phyloP scores from a whole-genome alignment of 2,113 vertebrate species.

The Hippolais icterina region DNA sequence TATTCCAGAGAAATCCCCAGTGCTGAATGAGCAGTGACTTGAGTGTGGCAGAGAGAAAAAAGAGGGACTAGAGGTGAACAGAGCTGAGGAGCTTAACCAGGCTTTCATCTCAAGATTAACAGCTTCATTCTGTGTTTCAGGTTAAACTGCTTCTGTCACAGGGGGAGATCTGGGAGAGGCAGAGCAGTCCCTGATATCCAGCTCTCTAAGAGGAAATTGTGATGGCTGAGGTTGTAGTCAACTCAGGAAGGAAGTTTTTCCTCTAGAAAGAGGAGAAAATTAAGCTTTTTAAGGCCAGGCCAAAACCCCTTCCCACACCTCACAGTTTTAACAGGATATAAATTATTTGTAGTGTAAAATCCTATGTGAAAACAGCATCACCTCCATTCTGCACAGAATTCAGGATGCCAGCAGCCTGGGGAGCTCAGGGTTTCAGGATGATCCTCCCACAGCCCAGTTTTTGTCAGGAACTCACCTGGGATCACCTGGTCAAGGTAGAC shows the following conservation, averaged over 20 bases:
- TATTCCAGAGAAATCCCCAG: not conserved
- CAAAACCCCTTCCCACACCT: not conserved
- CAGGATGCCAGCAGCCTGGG: not conserved
- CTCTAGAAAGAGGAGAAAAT: not conserved
- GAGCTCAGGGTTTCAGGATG: not conserved
- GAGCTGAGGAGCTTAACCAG: not conserved
- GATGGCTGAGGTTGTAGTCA: not conserved
- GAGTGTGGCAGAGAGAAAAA: fast-evolving
- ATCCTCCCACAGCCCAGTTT: not conserved
- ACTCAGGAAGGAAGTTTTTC: not conserved
- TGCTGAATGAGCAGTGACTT: not conserved
- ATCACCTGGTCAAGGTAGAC: slow-evolving; percentile 96
- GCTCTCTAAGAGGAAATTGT: not conserved
- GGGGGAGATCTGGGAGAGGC: not conserved
- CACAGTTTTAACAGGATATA: not conserved
- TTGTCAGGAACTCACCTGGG: slow-evolving; percentile 78
- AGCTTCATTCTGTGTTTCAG: not conserved
- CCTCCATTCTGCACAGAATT: not conserved
- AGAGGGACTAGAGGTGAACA: not conserved
- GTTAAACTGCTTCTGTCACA: not conserved
- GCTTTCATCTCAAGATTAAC: not conserved
- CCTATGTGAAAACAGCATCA: not conserved
- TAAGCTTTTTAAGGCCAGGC: not conserved
- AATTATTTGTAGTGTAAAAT: not conserved
- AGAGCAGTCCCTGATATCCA: not conserved